Evolutionary conservation across 1,140 invertebrate genomes (phyloP).

Genomic region (Drosophila pseudoananassae): DNA sequence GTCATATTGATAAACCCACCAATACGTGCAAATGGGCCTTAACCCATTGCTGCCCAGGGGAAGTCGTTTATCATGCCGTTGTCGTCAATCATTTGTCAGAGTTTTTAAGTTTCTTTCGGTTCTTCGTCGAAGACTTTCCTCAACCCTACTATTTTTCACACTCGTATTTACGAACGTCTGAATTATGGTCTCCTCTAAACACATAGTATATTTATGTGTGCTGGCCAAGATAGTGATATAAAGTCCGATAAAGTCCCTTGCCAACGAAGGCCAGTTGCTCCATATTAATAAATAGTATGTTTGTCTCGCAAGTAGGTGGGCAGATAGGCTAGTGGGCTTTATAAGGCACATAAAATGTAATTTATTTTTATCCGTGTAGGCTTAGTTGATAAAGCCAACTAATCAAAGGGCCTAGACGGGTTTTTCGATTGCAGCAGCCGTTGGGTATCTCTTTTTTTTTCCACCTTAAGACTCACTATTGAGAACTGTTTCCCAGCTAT

Average conservation of each 20-base stretch:
- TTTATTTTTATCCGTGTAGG: slow-evolving; percentile 61
- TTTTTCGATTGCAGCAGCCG: slow-evolving; percentile 28
- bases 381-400: slow-evolving; percentile 52
- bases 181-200: slow-evolving; percentile 27
- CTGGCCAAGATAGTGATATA: slow-evolving; percentile 49
- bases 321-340: slow-evolving; percentile 55
- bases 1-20: slow-evolving; percentile 41
- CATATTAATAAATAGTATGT: slow-evolving; percentile 32
- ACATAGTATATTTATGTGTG: slow-evolving; percentile 1
- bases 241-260: slow-evolving; percentile 22
- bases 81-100: slow-evolving; percentile 78
- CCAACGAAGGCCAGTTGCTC: slow-evolving; percentile 65
- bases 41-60: slow-evolving; percentile 61
- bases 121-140: slow-evolving; percentile 16
- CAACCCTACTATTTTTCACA: slow-evolving; percentile 17
- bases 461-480: neutral
- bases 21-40: slow-evolving; percentile 23
- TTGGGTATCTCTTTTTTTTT: neutral
- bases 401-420: slow-evolving; percentile 47
- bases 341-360: slow-evolving; percentile 61
- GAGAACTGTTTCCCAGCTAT: neutral
- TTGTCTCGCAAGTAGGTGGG: slow-evolving; percentile 43
- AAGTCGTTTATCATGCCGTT: slow-evolving; percentile 66
- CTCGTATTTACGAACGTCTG: slow-evolving; percentile 28
- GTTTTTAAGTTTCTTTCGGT: slow-evolving; percentile 36